Base-by-base conservation (phyloP, 2,888 invertebrate genomes). In the Slavum lentiscoides region DNA sequence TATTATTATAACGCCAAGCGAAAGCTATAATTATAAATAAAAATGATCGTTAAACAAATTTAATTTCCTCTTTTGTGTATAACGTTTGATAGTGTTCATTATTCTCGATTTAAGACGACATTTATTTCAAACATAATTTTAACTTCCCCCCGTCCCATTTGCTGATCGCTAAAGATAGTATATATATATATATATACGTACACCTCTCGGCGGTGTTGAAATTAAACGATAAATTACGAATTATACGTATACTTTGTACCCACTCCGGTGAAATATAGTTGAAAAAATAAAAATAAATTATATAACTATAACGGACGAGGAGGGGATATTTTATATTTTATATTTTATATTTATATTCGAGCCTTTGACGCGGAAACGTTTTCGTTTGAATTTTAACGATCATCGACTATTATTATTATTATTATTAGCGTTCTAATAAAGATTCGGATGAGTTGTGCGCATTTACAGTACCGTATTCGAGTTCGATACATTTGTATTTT, bases 161-260 rank as follows among this genome's bases (percentile, higher is more conserved):
- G 11, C 77, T 62, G 77, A 76, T 70, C 77, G 39, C 61, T 53
- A 62, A 62, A 77, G 77, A 77, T 77, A 69, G 21, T 21, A 9
- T 1, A n/a, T 23, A 5, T 23, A 61, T 19, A 43, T 21, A 17
- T 19, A 55, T 19, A 11, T 19, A 17, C 11, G 19, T 49, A 64
- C 39, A 67, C 75, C 67, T 68, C 58, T 67, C 67, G 9, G 75
- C 59, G 75, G 30, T 68, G 75, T 59, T 59, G 67, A 61, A 61
- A 75, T 49, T n/a, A 68, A 76, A 76, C 75, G 59, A 68, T 76
- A 76, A 76, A 76, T 76, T 68, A 76, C 67, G 23, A 68, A 68
- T 30, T 59, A 59, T 30, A 21, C 23, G 53, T 21, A 13, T 37
- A 30, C 30, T 30, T 30, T 30, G 30, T 30, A 30, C 30, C 37